Evolutionary conservation across 2,113 vertebrate species (phyloP), one percentile per base, ranked within the genome.

Genomic region (Phaethornis superciliosus): DNA sequence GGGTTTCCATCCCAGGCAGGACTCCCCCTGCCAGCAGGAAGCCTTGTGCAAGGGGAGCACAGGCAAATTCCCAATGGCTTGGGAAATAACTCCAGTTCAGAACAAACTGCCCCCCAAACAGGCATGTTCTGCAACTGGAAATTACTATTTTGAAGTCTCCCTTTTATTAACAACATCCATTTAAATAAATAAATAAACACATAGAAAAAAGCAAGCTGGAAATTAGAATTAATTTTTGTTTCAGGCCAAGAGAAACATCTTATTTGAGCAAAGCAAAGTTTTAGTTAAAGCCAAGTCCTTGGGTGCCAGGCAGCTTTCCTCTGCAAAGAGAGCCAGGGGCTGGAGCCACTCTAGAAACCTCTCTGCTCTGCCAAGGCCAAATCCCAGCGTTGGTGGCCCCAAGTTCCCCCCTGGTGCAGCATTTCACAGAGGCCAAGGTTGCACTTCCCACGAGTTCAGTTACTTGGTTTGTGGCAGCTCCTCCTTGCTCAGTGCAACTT

Each of bases 121-220:
- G 91, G 81, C 87, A 89, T 77, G 63, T 95, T 90, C 91, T 63
- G 68, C 79, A 58, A 59, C 65, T 92, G 33, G 64, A 93, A 94
- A 86, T 65, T 2, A 23, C 75, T 46, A 12, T 77, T 78, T 69
- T 56, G 33, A 70, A 56, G 71, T 62, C 81, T 87, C 69, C 27
- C 84, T 70, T 58, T 89, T 84, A 90, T 91, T 94, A 95, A 74
- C 84, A 81, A 32, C 59, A 62, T 40, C 55, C 35, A 91, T 87
- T 94, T 77, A 86, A 80, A 82, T 17, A 17, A 35, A 47, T 47
- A 47, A 47, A 47, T 21, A 47, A 47, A 20, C 46, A 47, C 46
- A 44, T 21, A 20, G 12, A 28, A 35, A 18, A 35, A 79, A 40
- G 6, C 0, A 0, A 76, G 27, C 62, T 85, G 54, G 62, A 82